Conservation (phyloP, 2,797 vertebrate genomes). For the Halcyon badia region DNA sequence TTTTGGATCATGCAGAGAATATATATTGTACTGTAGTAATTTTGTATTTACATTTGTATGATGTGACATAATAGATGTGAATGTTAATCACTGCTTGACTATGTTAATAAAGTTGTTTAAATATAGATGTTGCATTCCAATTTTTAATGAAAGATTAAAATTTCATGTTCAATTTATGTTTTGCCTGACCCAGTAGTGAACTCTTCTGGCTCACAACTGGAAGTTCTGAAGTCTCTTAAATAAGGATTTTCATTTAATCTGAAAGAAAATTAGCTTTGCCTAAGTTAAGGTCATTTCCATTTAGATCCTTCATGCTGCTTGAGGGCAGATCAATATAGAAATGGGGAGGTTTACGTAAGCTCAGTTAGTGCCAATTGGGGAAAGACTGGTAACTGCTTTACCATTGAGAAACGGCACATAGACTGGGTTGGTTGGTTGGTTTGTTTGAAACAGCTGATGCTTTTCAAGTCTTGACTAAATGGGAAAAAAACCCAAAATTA, state of each 20-base stretch:
- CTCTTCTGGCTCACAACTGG: background rate
- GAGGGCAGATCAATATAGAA: background rate
- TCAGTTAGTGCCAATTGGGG: background rate
- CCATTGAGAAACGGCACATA: background rate
- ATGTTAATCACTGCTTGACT: constrained; percentile 99
- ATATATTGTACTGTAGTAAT: constrained; percentile 99
- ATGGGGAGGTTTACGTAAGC: background rate
- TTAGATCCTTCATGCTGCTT: background rate
- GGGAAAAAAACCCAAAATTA: background rate
- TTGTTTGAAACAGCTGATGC: background rate
- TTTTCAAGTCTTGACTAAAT: background rate
- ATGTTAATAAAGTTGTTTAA: constrained; percentile 99
- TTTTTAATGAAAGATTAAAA: constrained; percentile 75
- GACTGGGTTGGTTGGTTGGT: background rate
- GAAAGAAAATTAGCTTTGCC: background rate
- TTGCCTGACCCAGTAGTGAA: background rate
- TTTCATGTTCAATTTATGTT: background rate
- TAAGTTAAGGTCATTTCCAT: background rate
- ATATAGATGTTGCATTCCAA: constrained; percentile 84
- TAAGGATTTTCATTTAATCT: background rate
- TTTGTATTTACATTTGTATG: constrained; percentile 99
- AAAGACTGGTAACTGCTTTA: background rate
- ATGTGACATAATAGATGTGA: constrained; percentile 95
- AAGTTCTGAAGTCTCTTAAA: background rate
- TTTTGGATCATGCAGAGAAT: constrained; percentile 99